Evolutionary conservation across 92 coral and sea anemone genomes (phyloP).

Genomic region (Umimayanthus chanpuru): DNA sequence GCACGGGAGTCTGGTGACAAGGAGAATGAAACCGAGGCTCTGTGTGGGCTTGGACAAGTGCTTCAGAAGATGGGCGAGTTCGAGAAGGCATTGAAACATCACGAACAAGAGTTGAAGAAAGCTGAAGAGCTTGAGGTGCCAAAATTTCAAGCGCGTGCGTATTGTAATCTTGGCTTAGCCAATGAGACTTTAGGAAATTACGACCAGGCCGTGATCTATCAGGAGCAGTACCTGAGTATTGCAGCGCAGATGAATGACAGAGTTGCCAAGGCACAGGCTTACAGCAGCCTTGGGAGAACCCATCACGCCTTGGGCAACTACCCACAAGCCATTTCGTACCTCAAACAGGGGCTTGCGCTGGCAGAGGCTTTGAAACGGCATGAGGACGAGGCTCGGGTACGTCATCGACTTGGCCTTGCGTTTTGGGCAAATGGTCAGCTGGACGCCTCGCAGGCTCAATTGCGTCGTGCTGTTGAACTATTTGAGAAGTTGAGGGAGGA

Average conservation of each 20-base stretch:
- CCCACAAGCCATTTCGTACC: conserved; percentile 86
- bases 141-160: conserved; percentile 82
- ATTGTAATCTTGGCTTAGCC: conserved; percentile 83
- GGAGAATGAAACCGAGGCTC: conserved; percentile 79
- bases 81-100: conserved; percentile 82
- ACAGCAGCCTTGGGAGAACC: conserved; percentile 85
- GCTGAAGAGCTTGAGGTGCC: conserved; percentile 74
- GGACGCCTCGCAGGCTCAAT: conserved; percentile 79
- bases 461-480: conserved; percentile 82
- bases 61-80: conserved; percentile 93
- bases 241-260: conserved; percentile 88
- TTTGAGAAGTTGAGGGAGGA: conserved; percentile 89
- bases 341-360: conserved; percentile 83
- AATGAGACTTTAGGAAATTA: conserved; percentile 84
- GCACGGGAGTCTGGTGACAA: conserved; percentile 77
- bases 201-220: conserved; percentile 85
- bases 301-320: conserved; percentile 85
- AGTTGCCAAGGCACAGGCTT: conserved; percentile 85
- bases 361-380: conserved; percentile 77
- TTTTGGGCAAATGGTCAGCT: conserved; percentile 82
- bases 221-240: conserved; percentile 86
- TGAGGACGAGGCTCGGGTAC: conserved; percentile 95
- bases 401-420: conserved; percentile 90
- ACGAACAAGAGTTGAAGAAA: conserved; percentile 84
- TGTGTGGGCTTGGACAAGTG: conserved; percentile 92